phyloP scores from a whole-genome alignment of 2,113 vertebrate species.

The Gnathochromis pfefferi region DNA sequence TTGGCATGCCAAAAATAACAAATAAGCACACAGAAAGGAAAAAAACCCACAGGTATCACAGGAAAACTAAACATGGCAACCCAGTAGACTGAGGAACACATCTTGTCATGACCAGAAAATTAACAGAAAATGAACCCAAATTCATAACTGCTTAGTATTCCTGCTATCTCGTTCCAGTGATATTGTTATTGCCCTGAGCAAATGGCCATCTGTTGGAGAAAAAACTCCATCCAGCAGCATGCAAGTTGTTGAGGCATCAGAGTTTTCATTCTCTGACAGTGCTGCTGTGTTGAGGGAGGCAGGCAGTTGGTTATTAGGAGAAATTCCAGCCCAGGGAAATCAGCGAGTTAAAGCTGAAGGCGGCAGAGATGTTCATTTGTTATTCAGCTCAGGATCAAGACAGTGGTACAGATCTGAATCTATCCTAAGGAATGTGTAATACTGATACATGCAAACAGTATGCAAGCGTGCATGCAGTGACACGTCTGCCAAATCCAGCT shows the following conservation, averaged over 20 bases:
- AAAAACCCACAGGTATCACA: neutral
- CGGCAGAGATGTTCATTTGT: slow-evolving; percentile 5
- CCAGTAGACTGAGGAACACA: neutral
- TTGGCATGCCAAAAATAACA: neutral
- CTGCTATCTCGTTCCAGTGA: neutral
- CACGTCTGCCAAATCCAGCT: neutral
- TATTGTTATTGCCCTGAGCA: slow-evolving; percentile 31
- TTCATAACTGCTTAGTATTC: slow-evolving; percentile 20
- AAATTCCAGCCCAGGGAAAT: slow-evolving; percentile 5
- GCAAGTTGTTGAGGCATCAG: slow-evolving; percentile 6
- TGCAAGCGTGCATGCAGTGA: neutral
- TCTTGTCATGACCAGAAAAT: neutral
- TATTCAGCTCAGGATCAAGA: slow-evolving; percentile 13
- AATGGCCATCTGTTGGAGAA: slow-evolving; percentile 42
- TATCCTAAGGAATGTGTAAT: neutral
- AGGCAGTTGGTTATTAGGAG: slow-evolving; percentile 7
- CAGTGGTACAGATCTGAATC: neutral
- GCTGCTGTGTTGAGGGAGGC: neutral
- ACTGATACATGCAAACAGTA: neutral
- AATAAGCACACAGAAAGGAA: neutral
- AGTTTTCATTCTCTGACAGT: slow-evolving; percentile 22
- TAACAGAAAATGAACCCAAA: neutral
- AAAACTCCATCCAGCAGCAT: slow-evolving; percentile 11
- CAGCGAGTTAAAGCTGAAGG: neutral
- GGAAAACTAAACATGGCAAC: neutral